phyloP scores from a whole-genome alignment of 2,888 invertebrate genomes.

The Drosophila infuscata region DNA sequence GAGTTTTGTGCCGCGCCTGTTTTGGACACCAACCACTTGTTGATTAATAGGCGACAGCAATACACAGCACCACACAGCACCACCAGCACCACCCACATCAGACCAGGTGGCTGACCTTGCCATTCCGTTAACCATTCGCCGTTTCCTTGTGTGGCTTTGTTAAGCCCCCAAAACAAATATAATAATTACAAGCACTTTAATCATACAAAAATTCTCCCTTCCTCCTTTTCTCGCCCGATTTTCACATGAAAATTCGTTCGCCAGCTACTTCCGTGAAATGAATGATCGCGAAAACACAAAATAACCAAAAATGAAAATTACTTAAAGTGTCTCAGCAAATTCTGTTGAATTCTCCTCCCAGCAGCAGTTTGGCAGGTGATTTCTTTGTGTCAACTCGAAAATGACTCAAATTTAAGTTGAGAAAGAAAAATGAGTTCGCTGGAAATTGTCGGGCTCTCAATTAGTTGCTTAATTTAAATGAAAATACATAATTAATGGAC shows the following conservation, averaged over 20 bases:
- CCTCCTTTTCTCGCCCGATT: slow-evolving; percentile 20
- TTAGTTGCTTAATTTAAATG: slow-evolving; percentile 22
- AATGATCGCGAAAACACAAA: slow-evolving; percentile 11
- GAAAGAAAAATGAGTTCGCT: slow-evolving; percentile 27
- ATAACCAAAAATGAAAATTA: slow-evolving; percentile 27
- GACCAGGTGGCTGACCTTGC: slow-evolving; percentile 67
- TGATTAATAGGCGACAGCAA: slow-evolving; percentile 68
- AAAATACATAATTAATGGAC: slow-evolving; percentile 31
- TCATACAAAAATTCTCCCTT: slow-evolving; percentile 17
- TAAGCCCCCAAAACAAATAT: slow-evolving; percentile 22
- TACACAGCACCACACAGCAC: background rate
- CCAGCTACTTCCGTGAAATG: slow-evolving; percentile 51
- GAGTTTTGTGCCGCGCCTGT: slow-evolving; percentile 50
- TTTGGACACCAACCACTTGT: slow-evolving; percentile 65
- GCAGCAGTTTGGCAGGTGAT: slow-evolving; percentile 49
- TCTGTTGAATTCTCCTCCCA: slow-evolving; percentile 32
- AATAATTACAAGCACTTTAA: slow-evolving; percentile 23
- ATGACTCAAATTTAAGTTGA: slow-evolving; percentile 32
- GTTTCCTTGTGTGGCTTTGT: slow-evolving; percentile 66
- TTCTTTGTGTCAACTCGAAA: slow-evolving; percentile 24
- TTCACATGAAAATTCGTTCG: slow-evolving; percentile 46
- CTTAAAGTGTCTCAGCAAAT: slow-evolving; percentile 9
- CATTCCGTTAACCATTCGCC: slow-evolving; percentile 38
- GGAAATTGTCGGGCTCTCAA: slow-evolving; percentile 21
- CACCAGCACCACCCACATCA: slow-evolving; percentile 22